Conservation (phyloP, 2,113 vertebrate genomes). For the Hippocampus comes region DNA sequence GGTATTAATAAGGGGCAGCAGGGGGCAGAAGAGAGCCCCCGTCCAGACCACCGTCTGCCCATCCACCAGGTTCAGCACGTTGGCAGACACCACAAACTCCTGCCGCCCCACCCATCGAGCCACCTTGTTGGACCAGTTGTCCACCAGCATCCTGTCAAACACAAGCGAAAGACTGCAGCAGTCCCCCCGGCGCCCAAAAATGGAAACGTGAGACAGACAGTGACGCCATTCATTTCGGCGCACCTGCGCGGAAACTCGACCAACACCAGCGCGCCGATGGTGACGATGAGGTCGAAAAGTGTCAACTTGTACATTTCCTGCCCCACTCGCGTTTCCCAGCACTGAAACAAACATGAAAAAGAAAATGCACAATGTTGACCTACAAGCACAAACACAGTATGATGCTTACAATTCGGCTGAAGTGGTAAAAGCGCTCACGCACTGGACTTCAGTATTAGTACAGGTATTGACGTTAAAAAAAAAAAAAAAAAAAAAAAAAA, state of each 20-base stretch:
- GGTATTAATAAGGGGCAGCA: slow-evolving; percentile 82
- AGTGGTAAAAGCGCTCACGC: not conserved
- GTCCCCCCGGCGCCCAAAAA: not conserved
- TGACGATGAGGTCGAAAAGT: slow-evolving; percentile 82
- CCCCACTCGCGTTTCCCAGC: slow-evolving; percentile 87
- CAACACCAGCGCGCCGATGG: slow-evolving; percentile 69
- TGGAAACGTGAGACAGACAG: not conserved
- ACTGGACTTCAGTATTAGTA: no score
- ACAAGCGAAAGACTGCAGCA: slow-evolving; percentile 3
- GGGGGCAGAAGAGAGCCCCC: slow-evolving; percentile 83
- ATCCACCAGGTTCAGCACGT: slow-evolving; percentile 82
- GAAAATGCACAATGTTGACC: not conserved
- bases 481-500: no score
- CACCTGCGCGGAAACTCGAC: slow-evolving; percentile 84
- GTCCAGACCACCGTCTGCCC: slow-evolving; percentile 86
- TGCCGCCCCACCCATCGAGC: slow-evolving; percentile 70
- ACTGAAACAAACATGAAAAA: slow-evolving; percentile 63
- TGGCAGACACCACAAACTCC: slow-evolving; percentile 80
- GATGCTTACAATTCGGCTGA: not conserved
- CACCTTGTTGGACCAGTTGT: slow-evolving; percentile 70
- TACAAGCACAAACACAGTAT: not conserved
- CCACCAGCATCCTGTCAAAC: slow-evolving; percentile 75
- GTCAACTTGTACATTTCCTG: slow-evolving; percentile 90
- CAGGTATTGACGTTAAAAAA: no score
- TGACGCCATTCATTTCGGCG: not conserved